Percentiles rank a stretch among this genome's conserved stretches.
Evolutionary conservation across 2,888 invertebrate genomes (phyloP).

Genomic region (Neoscelio sp.): DNA sequence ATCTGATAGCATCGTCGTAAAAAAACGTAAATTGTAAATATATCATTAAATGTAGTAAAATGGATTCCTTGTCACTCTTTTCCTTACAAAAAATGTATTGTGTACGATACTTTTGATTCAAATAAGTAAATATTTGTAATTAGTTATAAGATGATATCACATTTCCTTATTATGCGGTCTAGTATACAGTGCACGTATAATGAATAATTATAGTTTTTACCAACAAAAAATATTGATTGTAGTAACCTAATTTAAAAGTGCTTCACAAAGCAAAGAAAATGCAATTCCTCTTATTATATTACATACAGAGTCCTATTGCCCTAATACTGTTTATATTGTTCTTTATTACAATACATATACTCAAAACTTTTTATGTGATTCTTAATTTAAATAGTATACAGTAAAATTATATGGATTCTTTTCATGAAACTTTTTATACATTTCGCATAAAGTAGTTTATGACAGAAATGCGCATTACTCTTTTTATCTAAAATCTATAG

Average conservation of each 20-base stretch:
- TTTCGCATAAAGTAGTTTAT: constrained; percentile 2
- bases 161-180: neutral
- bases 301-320: neutral
- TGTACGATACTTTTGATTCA: neutral
- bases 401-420: constrained; percentile 30
- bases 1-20: constrained; percentile 10
- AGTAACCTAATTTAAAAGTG: neutral
- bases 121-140: neutral
- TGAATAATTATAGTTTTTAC: constrained; percentile 14
- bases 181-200: too few species aligned
- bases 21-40: constrained; percentile 19
- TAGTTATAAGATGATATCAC: neutral
- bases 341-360: neutral
- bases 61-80: too few species aligned
- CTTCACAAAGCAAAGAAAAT: neutral
- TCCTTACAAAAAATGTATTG: neutral
- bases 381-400: constrained; percentile 18
- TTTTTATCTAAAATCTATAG: constrained; percentile 1
- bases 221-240: constrained; percentile 11
- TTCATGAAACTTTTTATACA: constrained; percentile 19
- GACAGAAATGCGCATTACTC: neutral
- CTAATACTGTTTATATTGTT: neutral
- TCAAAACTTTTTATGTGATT: constrained; percentile 9
- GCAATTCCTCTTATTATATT: constrained; percentile 3
- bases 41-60: neutral